These are phyloP conservation scores for Pantherophis guttatus DNA, from an alignment of 2,113 vertebrate genomes.

Conservation along the genomic window DNA sequence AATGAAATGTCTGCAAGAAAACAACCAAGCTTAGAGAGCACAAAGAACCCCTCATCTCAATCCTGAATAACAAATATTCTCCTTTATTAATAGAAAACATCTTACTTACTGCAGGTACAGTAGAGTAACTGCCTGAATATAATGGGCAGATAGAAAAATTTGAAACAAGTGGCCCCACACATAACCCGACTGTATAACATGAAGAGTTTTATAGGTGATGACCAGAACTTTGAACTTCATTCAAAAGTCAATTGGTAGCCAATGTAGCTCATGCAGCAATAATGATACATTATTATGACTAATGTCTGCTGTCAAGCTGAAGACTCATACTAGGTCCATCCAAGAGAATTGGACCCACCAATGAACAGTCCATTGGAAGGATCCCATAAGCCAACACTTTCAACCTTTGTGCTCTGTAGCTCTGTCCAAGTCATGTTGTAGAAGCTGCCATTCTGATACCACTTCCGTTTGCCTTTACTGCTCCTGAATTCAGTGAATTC, in stretches of 20 bases:
- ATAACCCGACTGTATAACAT: neutral
- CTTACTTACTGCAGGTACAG: slow-evolving; percentile 94
- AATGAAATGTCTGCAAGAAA: neutral
- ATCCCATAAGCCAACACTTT: no score
- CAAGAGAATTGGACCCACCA: no score
- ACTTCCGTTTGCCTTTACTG: no score
- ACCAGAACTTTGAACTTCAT: neutral
- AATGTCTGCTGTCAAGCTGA: no score
- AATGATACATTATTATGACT: neutral
- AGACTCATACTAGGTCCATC: no score
- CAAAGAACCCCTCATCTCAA: neutral
- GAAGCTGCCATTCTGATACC: no score
- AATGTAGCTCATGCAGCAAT: neutral
- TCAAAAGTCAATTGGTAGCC: neutral
- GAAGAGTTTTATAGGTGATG: neutral
- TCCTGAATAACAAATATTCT: neutral
- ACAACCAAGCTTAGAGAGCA: neutral
- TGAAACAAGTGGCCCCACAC: neutral
- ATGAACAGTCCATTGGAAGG: no score
- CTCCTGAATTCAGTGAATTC: no score
- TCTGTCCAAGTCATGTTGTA: no score
- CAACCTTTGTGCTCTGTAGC: no score
- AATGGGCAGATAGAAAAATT: neutral
- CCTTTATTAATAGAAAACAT: slow-evolving; percentile 21
- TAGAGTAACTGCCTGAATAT: slow-evolving; percentile 72